These are phyloP conservation scores for Chrysodeixis includens DNA, from an alignment of 2,888 invertebrate species.

Conservation along the genomic window DNA sequence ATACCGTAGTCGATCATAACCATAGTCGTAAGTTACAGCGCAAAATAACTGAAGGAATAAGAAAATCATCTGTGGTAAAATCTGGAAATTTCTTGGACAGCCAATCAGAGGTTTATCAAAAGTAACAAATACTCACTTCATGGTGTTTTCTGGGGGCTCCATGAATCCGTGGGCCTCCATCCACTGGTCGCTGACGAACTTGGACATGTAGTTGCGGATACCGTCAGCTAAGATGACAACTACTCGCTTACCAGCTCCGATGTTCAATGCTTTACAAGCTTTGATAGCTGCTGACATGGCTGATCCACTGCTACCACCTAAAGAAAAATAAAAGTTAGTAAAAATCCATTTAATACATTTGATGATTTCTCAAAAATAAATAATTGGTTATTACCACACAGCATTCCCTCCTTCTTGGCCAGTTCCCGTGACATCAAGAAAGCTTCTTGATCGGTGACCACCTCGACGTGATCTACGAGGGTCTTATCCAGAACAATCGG, in stretches of 20 bases:
- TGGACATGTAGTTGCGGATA: slow-evolving; percentile 98
- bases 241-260: slow-evolving; percentile 93
- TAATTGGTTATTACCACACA: slow-evolving; percentile 90
- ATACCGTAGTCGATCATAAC: too few relatives aligned
- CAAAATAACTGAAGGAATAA: too few relatives aligned
- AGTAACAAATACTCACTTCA: slow-evolving; percentile 73
- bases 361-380: neutral
- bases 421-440: slow-evolving; percentile 94
- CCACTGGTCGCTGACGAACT: slow-evolving; percentile 97
- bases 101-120: too few relatives aligned
- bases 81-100: too few relatives aligned
- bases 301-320: slow-evolving; percentile 94
- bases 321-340: too few relatives aligned
- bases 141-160: slow-evolving; percentile 62
- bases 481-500: slow-evolving; percentile 95
- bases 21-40: neutral
- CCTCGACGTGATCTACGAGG: slow-evolving; percentile 95
- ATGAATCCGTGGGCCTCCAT: slow-evolving; percentile 89
- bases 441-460: slow-evolving; percentile 93
- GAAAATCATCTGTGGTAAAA: too few relatives aligned
- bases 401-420: slow-evolving; percentile 95
- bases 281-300: slow-evolving; percentile 89
- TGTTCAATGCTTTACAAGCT: slow-evolving; percentile 89
- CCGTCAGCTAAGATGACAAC: slow-evolving; percentile 96
- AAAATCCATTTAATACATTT: too few relatives aligned